phyloP scores from a whole-genome alignment of 1,140 invertebrate species.

The Geopemphigus sp. region DNA sequence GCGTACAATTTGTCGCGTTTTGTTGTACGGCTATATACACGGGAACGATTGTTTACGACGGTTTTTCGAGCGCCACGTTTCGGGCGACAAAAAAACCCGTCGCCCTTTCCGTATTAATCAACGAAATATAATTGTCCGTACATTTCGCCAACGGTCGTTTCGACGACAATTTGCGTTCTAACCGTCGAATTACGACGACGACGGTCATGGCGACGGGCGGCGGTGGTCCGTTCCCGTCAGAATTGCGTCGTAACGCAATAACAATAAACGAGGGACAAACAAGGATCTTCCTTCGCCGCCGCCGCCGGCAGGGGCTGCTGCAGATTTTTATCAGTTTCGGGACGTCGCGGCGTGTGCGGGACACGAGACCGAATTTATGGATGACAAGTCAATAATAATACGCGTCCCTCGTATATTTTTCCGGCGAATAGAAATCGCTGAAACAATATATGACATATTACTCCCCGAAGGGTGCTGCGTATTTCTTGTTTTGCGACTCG shows the following conservation, averaged over 20 bases:
- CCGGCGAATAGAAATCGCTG: conserved; percentile 12
- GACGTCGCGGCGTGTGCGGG: background rate
- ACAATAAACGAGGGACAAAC: conserved; percentile 35
- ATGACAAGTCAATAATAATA: conserved; percentile 50
- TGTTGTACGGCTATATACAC: no score
- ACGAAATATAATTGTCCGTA: no score
- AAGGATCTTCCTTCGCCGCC: conserved; percentile 18
- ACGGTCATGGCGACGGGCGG: no score
- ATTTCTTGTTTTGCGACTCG: conserved; percentile 32
- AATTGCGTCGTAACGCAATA: conserved; percentile 14
- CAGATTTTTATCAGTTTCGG: conserved; percentile 48
- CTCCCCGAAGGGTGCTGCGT: background rate
- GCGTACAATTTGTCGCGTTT: no score
- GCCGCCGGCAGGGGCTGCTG: background rate
- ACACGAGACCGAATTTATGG: conserved; percentile 46
- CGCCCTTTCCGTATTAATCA: no score
- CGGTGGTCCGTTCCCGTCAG: background rate
- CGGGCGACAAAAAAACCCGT: no score
- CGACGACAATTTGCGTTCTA: no score
- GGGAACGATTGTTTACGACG: no score
- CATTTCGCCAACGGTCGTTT: no score
- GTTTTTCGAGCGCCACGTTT: no score
- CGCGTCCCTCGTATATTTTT: background rate
- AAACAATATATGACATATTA: conserved; percentile 42
- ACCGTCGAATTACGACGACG: no score